Conservation (phyloP, 2,113 vertebrate species). For the Lepus europaeus region DNA sequence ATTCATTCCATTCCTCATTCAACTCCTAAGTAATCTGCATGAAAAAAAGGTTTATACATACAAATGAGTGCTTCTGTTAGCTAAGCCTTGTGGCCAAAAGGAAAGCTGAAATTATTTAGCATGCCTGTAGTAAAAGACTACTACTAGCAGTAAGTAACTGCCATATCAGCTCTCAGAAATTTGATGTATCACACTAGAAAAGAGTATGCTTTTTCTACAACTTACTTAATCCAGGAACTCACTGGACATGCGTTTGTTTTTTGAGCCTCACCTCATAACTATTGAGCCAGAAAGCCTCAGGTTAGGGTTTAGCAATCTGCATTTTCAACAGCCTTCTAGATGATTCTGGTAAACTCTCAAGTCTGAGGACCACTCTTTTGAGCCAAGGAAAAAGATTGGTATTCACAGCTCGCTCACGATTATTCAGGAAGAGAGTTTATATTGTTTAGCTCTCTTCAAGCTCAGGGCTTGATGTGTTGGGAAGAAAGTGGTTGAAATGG, state of each 20-base stretch:
- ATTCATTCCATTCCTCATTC: neutral
- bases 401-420: neutral
- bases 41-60: neutral
- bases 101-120: neutral
- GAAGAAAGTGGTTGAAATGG: neutral
- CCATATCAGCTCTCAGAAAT: constrained; percentile 3
- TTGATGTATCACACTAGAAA: neutral
- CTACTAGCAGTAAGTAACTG: neutral
- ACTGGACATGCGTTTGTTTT: neutral
- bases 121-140: neutral
- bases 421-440: neutral
- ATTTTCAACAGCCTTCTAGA: neutral
- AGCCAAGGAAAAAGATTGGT: neutral
- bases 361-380: neutral
- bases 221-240: constrained; percentile 24
- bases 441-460: neutral
- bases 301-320: neutral
- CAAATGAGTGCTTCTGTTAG: neutral
- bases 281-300: neutral
- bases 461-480: neutral
- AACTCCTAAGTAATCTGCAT: neutral
- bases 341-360: neutral
- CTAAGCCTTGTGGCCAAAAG: neutral
- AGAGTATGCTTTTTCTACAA: neutral
- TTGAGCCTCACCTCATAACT: neutral